Base-by-base conservation (phyloP, 2,888 invertebrate species). In the Portevinia maculata region DNA sequence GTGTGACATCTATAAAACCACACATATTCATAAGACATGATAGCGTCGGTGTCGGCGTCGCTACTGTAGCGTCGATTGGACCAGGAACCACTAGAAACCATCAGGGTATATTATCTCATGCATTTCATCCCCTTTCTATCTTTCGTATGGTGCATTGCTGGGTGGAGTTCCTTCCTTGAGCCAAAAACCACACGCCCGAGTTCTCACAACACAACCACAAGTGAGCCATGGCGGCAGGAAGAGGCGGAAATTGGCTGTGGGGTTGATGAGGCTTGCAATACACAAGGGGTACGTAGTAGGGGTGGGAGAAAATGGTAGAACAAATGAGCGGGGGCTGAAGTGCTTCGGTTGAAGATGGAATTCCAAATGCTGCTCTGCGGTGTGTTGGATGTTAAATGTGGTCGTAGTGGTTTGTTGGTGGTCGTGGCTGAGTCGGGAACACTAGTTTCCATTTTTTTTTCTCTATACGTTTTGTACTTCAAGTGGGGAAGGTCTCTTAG, bases 331-430 rank as follows among this genome's bases (percentile, higher is more conserved):
- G 52, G 62, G 57, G 69, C 69, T 75, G 69, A 64, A 70, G 62
- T 50, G 74, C 24, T 17, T 44, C 52, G 48, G 64, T 83, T 83
- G 60, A 71, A 71, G 76, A 83, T 83, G 76, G 67, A 83, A 83
- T 76, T 83, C 71, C 76, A 83, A 76, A 70, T 83, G 60, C 76
- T 83, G 71, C 65, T 83, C 71, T 83, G 71, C 48, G 81, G 76
- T 76, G 32, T 76, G 71, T 76, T 76, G 71, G 70, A 76, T 76
- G 76, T 76, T 76, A 71, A 65, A 60, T 83, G 81, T 71, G 81
- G 81, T 76, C 46, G 11, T 60, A 55, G 71, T 62, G 76, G 76
- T 76, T 71, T 9, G 59, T 50, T 57, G 50, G 69, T 60, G 75
- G 67, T 64, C 30, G 30, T 74, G 55, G 50, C 30, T 75, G 60